Percentiles rank a stretch among this genome's conserved stretches.
Conservation (phyloP, 2,797 vertebrate genomes). For the Bucorvus abyssinicus region DNA sequence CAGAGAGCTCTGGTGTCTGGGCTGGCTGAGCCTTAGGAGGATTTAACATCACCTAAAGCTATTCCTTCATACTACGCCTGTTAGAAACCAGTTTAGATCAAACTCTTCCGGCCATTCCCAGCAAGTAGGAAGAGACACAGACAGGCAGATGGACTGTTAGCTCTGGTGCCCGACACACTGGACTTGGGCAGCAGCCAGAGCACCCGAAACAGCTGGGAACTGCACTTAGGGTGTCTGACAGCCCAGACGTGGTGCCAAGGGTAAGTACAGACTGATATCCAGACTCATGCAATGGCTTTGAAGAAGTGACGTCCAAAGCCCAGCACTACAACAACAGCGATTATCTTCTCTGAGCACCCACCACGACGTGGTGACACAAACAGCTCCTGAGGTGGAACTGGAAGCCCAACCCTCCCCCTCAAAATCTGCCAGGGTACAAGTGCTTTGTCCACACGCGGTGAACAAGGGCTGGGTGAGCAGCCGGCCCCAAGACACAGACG, state of each 20-base stretch:
- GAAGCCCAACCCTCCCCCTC: neutral
- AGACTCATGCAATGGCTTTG: neutral
- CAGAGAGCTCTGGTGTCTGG: neutral
- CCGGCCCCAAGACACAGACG: neutral
- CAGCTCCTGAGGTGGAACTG: neutral
- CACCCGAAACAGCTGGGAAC: neutral
- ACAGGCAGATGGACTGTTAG: neutral
- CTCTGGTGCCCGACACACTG: neutral
- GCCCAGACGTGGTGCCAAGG: neutral
- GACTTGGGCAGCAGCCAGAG: neutral
- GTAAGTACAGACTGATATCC: neutral
- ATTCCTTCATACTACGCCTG: neutral
- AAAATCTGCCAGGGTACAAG: neutral
- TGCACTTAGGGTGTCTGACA: neutral
- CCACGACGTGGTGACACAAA: neutral
- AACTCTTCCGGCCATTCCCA: neutral
- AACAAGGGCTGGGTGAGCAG: too few relatives aligned
- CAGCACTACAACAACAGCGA: neutral
- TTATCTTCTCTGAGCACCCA: neutral
- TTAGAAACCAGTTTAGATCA: neutral
- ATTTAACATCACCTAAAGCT: neutral
- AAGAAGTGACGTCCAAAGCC: neutral
- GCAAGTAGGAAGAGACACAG: neutral
- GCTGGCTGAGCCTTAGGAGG: neutral
- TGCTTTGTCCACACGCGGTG: too few relatives aligned